A percentile compares a stretch with the other conserved stretches of the same genome.
These are phyloP conservation scores for Menidia beryllina DNA, from an alignment of 2,113 vertebrate species.

Conservation along the genomic window DNA sequence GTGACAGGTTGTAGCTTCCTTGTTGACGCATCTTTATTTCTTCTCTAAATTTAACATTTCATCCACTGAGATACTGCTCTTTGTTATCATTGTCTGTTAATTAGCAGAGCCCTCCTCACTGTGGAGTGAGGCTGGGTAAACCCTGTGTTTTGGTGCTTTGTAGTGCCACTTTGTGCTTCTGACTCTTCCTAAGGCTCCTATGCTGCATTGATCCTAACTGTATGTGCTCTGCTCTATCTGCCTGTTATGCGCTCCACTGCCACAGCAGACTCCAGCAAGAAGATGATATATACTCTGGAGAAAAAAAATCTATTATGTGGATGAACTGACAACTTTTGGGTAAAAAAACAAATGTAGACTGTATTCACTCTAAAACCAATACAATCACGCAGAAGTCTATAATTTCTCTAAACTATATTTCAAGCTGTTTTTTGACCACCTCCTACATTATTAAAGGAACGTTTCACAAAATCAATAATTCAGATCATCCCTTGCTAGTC, in stretches of 20 bases:
- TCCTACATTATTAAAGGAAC: constrained; percentile 20
- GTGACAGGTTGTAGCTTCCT: constrained; percentile 33
- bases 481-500: not conserved
- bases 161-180: constrained; percentile 34
- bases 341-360: constrained; percentile 21
- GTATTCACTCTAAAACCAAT: constrained; percentile 8
- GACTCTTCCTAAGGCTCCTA: constrained; percentile 45
- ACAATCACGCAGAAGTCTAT: constrained; percentile 11
- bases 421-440: constrained; percentile 13
- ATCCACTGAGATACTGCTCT: constrained; percentile 6
- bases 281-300: constrained; percentile 26
- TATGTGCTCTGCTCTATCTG: constrained; percentile 48
- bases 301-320: constrained; percentile 40
- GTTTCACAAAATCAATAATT: constrained; percentile 18
- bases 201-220: constrained; percentile 49
- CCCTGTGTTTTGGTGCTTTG: constrained; percentile 34
- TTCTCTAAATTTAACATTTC: constrained; percentile 28
- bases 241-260: constrained; percentile 40
- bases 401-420: constrained; percentile 28
- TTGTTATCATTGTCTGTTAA: constrained; percentile 21
- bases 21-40: not conserved
- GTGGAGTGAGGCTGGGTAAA: constrained; percentile 24
- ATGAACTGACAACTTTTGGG: constrained; percentile 23
- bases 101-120: not conserved
- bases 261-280: constrained; percentile 18